Percentiles rank a stretch among this genome's conserved stretches.
These are phyloP conservation scores for Chymomyza fuscimana DNA, from an alignment of 2,888 invertebrate species.

Conservation along the genomic window DNA sequence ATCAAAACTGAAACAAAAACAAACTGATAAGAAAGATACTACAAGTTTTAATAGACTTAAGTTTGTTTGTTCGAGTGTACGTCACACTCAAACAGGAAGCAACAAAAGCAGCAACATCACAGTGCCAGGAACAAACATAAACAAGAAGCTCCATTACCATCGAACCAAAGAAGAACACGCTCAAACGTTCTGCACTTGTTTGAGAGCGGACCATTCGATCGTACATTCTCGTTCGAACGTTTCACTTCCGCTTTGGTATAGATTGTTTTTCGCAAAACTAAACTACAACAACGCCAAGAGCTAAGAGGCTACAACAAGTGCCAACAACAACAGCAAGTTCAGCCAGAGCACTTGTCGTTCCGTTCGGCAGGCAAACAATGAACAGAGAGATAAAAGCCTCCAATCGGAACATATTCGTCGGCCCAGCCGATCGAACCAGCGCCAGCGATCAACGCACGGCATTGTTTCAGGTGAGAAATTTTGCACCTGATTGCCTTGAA, in stretches of 20 bases:
- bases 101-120: neutral
- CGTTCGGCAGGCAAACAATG: conserved; percentile 14
- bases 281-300: conserved; percentile 14
- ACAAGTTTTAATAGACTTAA: neutral
- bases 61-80: conserved; percentile 2
- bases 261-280: conserved; percentile 44
- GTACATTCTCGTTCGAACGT: conserved; percentile 25
- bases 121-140: conserved; percentile 29
- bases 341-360: neutral
- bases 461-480: conserved; percentile 30
- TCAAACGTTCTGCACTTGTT: conserved; percentile 59
- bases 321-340: conserved; percentile 10
- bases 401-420: conserved; percentile 63
- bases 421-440: conserved; percentile 24
- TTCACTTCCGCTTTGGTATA: conserved; percentile 67
- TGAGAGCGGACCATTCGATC: conserved; percentile 53
- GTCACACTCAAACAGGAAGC: conserved; percentile 55
- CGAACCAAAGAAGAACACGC: conserved; percentile 48
- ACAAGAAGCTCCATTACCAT: conserved; percentile 7
- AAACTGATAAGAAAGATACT: neutral
- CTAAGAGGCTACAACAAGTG: no score
- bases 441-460: neutral
- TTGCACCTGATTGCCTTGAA: conserved; percentile 74
- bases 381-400: conserved; percentile 55
- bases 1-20: conserved; percentile 10